Evolutionary conservation across 2,888 invertebrate species (phyloP).

Genomic region (Clanis bilineata): DNA sequence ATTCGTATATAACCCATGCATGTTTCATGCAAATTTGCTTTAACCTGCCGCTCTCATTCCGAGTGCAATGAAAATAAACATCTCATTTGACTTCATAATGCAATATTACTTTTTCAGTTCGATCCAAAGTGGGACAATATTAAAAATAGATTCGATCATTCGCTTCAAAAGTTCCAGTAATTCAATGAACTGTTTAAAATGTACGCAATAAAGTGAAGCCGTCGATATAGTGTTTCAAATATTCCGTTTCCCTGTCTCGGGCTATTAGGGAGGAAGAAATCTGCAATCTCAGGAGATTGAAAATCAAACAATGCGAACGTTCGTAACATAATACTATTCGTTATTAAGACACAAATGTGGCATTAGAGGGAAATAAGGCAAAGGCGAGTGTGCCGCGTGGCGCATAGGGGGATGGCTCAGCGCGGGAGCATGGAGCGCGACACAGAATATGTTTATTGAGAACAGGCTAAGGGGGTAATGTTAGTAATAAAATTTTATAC

Average conservation of each 20-base stretch:
- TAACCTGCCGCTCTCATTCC: slow-evolving; percentile 44
- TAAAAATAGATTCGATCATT: slow-evolving; percentile 41
- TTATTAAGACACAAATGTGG: slow-evolving; percentile 78
- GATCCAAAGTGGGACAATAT: slow-evolving; percentile 44
- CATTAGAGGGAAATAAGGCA: slow-evolving; percentile 71
- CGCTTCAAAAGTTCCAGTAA: slow-evolving; percentile 41
- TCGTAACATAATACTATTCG: slow-evolving; percentile 72
- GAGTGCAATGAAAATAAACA: slow-evolving; percentile 64
- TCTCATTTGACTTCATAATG: slow-evolving; percentile 66
- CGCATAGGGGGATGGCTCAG: slow-evolving; percentile 21
- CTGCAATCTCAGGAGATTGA: slow-evolving; percentile 68
- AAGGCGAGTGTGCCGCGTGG: slow-evolving; percentile 46
- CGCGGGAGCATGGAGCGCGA: slow-evolving; percentile 48
- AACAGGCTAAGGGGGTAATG: slow-evolving; percentile 72
- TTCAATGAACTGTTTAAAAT: slow-evolving; percentile 59
- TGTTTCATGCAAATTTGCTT: slow-evolving; percentile 40
- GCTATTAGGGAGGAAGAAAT: slow-evolving; percentile 67
- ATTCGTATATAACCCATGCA: slow-evolving; percentile 10
- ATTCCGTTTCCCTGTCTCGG: slow-evolving; percentile 52
- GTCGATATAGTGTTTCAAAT: slow-evolving; percentile 57
- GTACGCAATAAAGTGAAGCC: slow-evolving; percentile 51
- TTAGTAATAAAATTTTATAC: slow-evolving; percentile 79
- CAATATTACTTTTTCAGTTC: slow-evolving; percentile 52
- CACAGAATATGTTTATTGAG: slow-evolving; percentile 73
- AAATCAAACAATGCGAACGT: slow-evolving; percentile 72